Base-by-base conservation (phyloP, 2,113 vertebrate species). In the Cygnus buccinator region DNA sequence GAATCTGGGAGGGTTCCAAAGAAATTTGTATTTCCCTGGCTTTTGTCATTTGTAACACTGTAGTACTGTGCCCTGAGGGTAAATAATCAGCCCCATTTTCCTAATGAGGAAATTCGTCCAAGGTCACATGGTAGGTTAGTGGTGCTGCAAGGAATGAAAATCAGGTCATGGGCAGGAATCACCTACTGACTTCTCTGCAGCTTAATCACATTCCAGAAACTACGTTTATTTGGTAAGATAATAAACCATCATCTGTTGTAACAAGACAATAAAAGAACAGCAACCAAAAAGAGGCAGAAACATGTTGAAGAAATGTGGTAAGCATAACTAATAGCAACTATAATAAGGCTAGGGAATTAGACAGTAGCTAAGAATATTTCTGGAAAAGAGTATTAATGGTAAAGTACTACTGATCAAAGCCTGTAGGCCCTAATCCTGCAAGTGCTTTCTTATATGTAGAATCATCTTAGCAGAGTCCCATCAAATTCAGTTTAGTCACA, bases 31-130 rank as follows among this genome's bases (percentile, higher is more conserved):
- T 73, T 82, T 89, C 29, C 66, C 73, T 2, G 11, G 35, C 70
- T 95, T 81, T 67, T 90, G 90, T 44, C 76, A 55, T 93, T 84
- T 84, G 57, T 76, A 73, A n/a, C n/a, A 7, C 57, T 2, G 16
- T 14, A 65, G 65, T 62, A 58, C 48, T n/a, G 13, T 58, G 57
- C 86, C 92, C 88, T 61, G 48, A 57, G 73, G 92, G 86, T 87
- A 93, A 94, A 94, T 96, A 78, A 94, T 68, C 68, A 90, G 39
- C 66, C 68, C 80, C 62, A 65, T 96, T 94, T 89, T 94, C 93
- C 93, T 95, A 89, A 95, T 65, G 91, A 95, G 91, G 84, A 95
- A 95, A 94, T 91, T 89, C 39, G 84, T 89, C 70, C 95, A 95
- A 93, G 87, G 84, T 94, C 93, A 89, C 65, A 61, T 31, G 59